Base-by-base conservation (phyloP, 30 jellyfish, hydroid and myxozoan genomes). In the Aurelia coerulea region DNA sequence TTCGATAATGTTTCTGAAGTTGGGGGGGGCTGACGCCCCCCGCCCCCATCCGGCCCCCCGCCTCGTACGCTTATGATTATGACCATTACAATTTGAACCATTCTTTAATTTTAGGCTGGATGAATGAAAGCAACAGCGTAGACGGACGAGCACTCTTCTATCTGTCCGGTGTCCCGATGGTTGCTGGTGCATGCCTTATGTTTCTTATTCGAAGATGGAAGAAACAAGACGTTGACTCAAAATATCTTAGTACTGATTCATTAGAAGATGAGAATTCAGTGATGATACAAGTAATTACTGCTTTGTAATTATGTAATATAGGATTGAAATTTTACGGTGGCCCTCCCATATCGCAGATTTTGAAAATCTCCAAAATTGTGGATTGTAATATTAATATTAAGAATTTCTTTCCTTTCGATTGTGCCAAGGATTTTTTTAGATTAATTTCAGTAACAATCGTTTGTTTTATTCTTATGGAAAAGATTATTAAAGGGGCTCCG, bases 91-190 rank as follows among this genome's bases (percentile, higher is more conserved):
- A 23, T 23, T 52, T 29, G 5, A 78, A 31, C 4, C 33, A 23
- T 32, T 2, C 41, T 51, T 63, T 50, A 46, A 0, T 46, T 46
- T 0, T 46, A 94, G 99, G 99, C 4, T 84, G 94, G 96, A 94
- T 94, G 84, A 94, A 94, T 50, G 99, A 94, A 72, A 73, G 33
- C 78, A 68, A 90, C 54, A 60, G 82, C 65, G 80, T 85, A 2
- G 87, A 78, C 13, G 98, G 96, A 10, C 74, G 90, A 33, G 84
- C 92, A 1, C 89, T 94, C 90, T 94, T 94, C 67, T 84, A 82
- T 74, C 37, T 94, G 35, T 62, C 97, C 34, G 99, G 97, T 16
- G 66, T 81, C 15, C 99, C 97, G 39, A 84, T 94, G 86, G 69
- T 94, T 31, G 74, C 78, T 33, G 99, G 97, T 10, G 80, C 97